These are phyloP conservation scores for Turritopsis rubra DNA, from an alignment of 30 jellyfish, hydroid and myxozoan genomes.

Conservation along the genomic window DNA sequence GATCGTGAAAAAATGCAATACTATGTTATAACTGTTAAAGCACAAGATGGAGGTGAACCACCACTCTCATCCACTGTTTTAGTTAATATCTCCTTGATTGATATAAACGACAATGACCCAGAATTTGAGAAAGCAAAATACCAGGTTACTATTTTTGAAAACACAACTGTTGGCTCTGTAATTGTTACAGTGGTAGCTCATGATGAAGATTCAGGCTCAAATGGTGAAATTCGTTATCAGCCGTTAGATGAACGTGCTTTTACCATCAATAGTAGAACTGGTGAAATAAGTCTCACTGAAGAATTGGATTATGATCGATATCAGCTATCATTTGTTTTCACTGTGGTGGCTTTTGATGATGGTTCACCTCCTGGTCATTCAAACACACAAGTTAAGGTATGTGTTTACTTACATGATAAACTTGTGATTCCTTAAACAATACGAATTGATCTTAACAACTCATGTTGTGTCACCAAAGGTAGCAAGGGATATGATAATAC, in stretches of 20 bases:
- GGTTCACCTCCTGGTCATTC: slow-evolving; percentile 33
- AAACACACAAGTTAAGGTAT: slow-evolving; percentile 24
- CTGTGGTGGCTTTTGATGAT: slow-evolving; percentile 40
- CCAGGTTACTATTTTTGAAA: slow-evolving; percentile 21
- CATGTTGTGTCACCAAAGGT: background rate
- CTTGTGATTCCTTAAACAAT: background rate
- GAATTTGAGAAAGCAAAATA: slow-evolving; percentile 9
- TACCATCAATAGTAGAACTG: slow-evolving; percentile 27
- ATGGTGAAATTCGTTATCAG: slow-evolving; percentile 22
- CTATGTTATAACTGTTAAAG: slow-evolving; percentile 21
- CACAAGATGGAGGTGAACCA: slow-evolving; percentile 26
- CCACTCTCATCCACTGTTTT: slow-evolving; percentile 26
- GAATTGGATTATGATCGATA: slow-evolving; percentile 25
- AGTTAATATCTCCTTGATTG: slow-evolving; percentile 20
- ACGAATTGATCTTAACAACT: background rate
- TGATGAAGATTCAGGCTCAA: slow-evolving; percentile 30
- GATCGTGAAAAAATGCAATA: slow-evolving; percentile 29
- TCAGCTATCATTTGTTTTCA: slow-evolving; percentile 8
- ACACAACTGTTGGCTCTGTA: slow-evolving; percentile 27
- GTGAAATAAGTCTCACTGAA: slow-evolving; percentile 28
- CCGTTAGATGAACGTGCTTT: slow-evolving; percentile 13
- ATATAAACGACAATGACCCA: slow-evolving; percentile 32
- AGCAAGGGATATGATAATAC: background rate
- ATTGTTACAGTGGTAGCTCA: slow-evolving; percentile 21
- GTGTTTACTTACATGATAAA: slow-evolving; percentile 1